Conservation (phyloP, 2,888 invertebrate genomes). For the Cataglyphis albicans region DNA sequence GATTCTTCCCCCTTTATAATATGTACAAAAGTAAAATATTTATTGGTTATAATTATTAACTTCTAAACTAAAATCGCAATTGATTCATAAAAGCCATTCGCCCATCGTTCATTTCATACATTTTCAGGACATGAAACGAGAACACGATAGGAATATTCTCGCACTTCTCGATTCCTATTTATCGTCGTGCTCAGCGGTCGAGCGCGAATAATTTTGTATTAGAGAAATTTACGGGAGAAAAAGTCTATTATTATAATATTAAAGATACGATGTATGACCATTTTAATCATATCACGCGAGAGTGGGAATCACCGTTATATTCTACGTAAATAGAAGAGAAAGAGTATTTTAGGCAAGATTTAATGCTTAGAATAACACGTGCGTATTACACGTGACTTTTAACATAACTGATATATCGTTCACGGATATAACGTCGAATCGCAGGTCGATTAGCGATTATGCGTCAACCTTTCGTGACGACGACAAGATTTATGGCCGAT, state of each 20-base stretch:
- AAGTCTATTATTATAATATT: constrained; percentile 64
- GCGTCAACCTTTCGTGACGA: constrained; percentile 6
- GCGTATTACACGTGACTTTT: constrained; percentile 41
- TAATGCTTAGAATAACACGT: constrained; percentile 40
- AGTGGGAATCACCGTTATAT: constrained; percentile 58
- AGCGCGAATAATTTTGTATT: constrained; percentile 78
- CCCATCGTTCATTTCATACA: constrained; percentile 35
- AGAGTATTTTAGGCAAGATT: constrained; percentile 54
- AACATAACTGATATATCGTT: constrained; percentile 36
- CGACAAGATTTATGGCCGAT: constrained; percentile 19
- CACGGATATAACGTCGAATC: constrained; percentile 30
- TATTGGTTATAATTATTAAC: background rate
- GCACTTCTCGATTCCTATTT: constrained; percentile 61
- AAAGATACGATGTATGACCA: constrained; percentile 74
- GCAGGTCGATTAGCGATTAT: constrained; percentile 40
- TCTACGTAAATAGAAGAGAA: constrained; percentile 47
- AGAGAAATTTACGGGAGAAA: constrained; percentile 64
- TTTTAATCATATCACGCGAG: constrained; percentile 79
- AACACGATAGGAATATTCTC: constrained; percentile 50
- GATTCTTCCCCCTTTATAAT: background rate
- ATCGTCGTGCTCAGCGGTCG: constrained; percentile 63
- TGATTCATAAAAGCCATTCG: constrained; percentile 35
- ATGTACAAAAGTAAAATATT: background rate
- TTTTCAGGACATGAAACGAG: constrained; percentile 42
- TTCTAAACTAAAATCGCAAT: background rate